Evolutionary conservation across 1,140 invertebrate genomes (phyloP), one percentile per base, ranked within the genome.

Genomic region (Solen grandis): DNA sequence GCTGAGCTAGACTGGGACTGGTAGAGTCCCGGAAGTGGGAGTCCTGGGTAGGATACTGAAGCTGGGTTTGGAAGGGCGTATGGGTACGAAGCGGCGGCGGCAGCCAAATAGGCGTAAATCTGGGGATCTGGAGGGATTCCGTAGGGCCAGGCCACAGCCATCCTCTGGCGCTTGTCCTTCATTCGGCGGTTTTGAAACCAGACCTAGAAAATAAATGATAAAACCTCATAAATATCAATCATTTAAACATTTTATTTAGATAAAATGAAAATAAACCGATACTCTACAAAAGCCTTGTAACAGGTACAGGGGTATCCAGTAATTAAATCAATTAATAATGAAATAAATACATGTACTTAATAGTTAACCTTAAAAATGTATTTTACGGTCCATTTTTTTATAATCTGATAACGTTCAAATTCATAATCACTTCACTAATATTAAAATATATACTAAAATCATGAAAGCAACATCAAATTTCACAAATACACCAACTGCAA

Each of bases 151-250:
- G 96, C 95, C 63, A 99, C 94, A 0, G 97, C 96, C 92, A 99
- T 95, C 10, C 97, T 92, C 90, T 99, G 98, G 0, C 98, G 94
- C 87, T 99, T 99, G 93, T 99, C 97, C 90, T 99, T 99, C 98
- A 99, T 99, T n/a, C 98, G 94, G 16, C 98, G 94, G 88, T 99
- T 99, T 94, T 99, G 98, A 90, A 99, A 99, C 98, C 98, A 99
- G 2, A 99, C 97, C 97, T 98, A 93, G 0, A 91, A 93, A 87
- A 89, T 91, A 91, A 68, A 90, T 85, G 89, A 84, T n/a, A n/a
- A n/a, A n/a, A n/a, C n/a, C n/a, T n/a, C n/a, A n/a, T n/a, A 13
- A 36, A 66, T 36, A 35, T 31, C 19, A 36, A 41, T 33, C 33
- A n/a, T 8, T 65, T 62, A 29, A 5, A 16, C 14, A 41, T 38